Conservation (phyloP, 2,888 invertebrate species). For the Teleiodes luculella region DNA sequence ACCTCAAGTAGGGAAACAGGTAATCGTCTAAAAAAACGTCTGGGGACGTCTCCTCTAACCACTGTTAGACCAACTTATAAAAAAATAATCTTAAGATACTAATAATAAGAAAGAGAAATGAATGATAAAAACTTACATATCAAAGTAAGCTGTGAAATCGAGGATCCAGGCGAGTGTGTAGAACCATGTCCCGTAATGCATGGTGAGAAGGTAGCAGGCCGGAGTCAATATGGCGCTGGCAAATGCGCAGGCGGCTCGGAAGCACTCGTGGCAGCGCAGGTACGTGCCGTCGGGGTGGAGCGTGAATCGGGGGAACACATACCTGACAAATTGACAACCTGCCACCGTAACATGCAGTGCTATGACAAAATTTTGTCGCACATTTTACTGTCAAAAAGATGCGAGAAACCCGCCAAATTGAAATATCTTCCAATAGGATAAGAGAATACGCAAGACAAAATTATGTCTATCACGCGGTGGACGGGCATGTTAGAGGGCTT, state of each 20-base stretch:
- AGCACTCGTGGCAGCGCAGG: constrained; percentile 49
- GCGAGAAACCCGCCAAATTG: too few species aligned
- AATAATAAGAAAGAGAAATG: not conserved
- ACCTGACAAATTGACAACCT: constrained; percentile 33
- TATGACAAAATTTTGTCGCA: not conserved
- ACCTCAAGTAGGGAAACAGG: too few species aligned
- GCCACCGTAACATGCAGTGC: not conserved
- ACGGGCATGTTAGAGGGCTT: too few species aligned
- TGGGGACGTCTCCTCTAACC: too few species aligned
- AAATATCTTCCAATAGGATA: too few species aligned
- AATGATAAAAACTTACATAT: constrained; percentile 41
- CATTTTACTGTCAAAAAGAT: too few species aligned
- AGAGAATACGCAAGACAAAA: too few species aligned
- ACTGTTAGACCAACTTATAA: too few species aligned
- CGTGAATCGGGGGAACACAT: constrained; percentile 63
- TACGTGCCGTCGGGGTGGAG: constrained; percentile 58
- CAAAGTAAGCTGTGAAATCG: constrained; percentile 48
- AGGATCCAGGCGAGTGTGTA: constrained; percentile 38
- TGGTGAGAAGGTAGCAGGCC: constrained; percentile 44
- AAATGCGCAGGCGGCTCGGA: constrained; percentile 50
- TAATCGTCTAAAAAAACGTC: too few species aligned
- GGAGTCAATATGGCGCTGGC: constrained; percentile 48
- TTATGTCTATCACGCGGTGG: too few species aligned
- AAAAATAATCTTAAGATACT: too few species aligned
- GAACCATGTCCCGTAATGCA: constrained; percentile 45